Percentiles rank a stretch among this genome's conserved stretches.
These are phyloP conservation scores for Lycia hirtaria DNA, from an alignment of 2,888 invertebrate genomes.

Conservation along the genomic window DNA sequence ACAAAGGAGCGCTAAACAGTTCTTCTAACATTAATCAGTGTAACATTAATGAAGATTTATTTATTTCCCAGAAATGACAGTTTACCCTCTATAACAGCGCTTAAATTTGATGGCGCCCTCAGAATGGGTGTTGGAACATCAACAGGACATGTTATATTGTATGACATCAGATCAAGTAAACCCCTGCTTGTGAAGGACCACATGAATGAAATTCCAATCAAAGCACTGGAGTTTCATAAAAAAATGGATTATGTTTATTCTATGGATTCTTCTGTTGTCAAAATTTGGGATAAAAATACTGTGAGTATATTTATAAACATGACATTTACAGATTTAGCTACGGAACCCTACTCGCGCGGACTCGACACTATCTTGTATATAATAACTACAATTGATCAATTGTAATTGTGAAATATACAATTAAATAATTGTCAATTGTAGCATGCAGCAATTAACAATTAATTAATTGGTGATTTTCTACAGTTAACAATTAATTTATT, in stretches of 20 bases:
- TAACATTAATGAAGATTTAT: not conserved
- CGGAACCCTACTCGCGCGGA: too few relatives aligned
- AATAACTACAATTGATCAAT: too few relatives aligned
- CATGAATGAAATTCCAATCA: slow-evolving; percentile 96
- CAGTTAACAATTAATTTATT: too few relatives aligned
- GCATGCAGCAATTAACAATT: too few relatives aligned
- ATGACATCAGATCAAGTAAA: slow-evolving; percentile 96
- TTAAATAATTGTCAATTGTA: too few relatives aligned
- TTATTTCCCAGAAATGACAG: slow-evolving; percentile 83
- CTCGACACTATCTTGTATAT: too few relatives aligned
- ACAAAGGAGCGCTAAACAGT: too few relatives aligned
- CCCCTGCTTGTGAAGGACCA: slow-evolving; percentile 97
- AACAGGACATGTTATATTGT: slow-evolving; percentile 96
- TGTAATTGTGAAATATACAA: too few relatives aligned
- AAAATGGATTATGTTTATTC: slow-evolving; percentile 93
- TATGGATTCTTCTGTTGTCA: slow-evolving; percentile 94
- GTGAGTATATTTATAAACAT: too few relatives aligned
- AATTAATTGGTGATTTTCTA: too few relatives aligned
- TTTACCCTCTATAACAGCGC: slow-evolving; percentile 91
- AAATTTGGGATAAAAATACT: slow-evolving; percentile 95
- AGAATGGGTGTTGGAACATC: slow-evolving; percentile 96
- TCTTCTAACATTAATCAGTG: too few relatives aligned
- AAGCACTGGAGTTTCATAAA: slow-evolving; percentile 93
- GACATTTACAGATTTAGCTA: too few relatives aligned
- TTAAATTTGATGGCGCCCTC: slow-evolving; percentile 91